These are phyloP conservation scores for Drosophila mulleri DNA, from an alignment of 2,888 invertebrate species.

Conservation along the genomic window DNA sequence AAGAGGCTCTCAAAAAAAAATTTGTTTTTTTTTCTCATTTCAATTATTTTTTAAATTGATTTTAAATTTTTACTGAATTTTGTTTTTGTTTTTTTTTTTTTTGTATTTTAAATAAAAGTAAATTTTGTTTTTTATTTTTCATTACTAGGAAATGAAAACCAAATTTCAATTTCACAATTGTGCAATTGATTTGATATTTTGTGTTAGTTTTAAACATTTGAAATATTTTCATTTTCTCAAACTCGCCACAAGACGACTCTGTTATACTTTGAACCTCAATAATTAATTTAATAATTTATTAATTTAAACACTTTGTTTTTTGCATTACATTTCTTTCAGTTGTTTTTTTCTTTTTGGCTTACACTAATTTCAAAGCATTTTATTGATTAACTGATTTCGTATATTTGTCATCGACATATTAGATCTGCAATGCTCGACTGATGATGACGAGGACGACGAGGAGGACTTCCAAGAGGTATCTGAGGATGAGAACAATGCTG, in stretches of 20 bases:
- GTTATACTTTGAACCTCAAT: neutral
- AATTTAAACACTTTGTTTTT: neutral
- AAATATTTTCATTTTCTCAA: neutral
- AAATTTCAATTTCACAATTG: too few relatives aligned
- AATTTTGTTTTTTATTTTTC: too few relatives aligned
- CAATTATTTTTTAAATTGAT: neutral
- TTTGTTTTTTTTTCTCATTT: neutral
- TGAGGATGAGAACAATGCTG: conserved; percentile 86
- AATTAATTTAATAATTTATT: neutral
- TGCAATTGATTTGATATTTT: neutral
- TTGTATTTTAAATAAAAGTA: too few relatives aligned
- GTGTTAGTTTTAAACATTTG: neutral
- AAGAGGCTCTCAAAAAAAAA: neutral
- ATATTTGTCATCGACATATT: conserved; percentile 3
- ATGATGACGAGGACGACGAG: conserved; percentile 88
- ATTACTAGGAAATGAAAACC: too few relatives aligned
- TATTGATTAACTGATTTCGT: neutral
- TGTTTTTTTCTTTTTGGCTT: neutral
- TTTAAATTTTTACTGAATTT: too few relatives aligned
- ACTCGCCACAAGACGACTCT: too few relatives aligned
- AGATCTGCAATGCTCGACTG: conserved; percentile 90
- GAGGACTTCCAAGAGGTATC: conserved; percentile 88
- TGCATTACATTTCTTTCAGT: conserved; percentile 34
- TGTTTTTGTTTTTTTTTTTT: too few relatives aligned
- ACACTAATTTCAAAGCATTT: neutral